These are phyloP conservation scores for Cosmopolites sordidus DNA, from an alignment of 2,888 invertebrate genomes.

Conservation along the genomic window DNA sequence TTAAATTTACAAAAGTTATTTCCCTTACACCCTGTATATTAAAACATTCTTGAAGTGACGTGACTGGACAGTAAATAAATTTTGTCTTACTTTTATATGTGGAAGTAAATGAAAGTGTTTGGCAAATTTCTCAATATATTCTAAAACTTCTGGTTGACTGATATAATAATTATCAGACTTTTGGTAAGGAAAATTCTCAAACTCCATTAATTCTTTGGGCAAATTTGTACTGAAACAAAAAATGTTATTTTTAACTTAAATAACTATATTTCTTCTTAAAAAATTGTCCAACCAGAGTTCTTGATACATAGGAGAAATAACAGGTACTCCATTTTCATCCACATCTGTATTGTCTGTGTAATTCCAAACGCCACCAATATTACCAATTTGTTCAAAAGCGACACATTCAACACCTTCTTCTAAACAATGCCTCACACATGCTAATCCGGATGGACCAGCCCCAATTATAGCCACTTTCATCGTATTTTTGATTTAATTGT, in stretches of 20 bases:
- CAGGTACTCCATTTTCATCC: conserved; percentile 62
- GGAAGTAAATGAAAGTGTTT: conserved; percentile 58
- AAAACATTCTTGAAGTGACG: too few species aligned
- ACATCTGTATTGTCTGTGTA: conserved; percentile 61
- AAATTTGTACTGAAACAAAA: conserved; percentile 61
- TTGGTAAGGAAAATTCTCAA: conserved; percentile 62
- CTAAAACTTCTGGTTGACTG: conserved; percentile 60
- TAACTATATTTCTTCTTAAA: neutral
- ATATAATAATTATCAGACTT: conserved; percentile 60
- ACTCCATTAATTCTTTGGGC: conserved; percentile 77
- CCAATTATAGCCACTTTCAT: conserved; percentile 29
- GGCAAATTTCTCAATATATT: conserved; percentile 65
- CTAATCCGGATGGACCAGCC: conserved; percentile 37
- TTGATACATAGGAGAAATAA: conserved; percentile 79
- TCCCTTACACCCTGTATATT: too few species aligned
- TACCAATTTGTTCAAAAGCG: conserved; percentile 65
- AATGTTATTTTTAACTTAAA: too few species aligned
- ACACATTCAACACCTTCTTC: conserved; percentile 52
- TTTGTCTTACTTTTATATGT: conserved; percentile 58
- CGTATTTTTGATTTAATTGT: too few species aligned
- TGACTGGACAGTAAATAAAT: too few species aligned
- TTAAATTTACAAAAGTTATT: too few species aligned
- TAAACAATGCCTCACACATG: conserved; percentile 32
- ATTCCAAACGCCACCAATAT: conserved; percentile 75
- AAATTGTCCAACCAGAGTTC: conserved; percentile 55